phyloP scores from a whole-genome alignment of 1,140 invertebrate genomes.

The Tetranychus cinnabarinus region DNA sequence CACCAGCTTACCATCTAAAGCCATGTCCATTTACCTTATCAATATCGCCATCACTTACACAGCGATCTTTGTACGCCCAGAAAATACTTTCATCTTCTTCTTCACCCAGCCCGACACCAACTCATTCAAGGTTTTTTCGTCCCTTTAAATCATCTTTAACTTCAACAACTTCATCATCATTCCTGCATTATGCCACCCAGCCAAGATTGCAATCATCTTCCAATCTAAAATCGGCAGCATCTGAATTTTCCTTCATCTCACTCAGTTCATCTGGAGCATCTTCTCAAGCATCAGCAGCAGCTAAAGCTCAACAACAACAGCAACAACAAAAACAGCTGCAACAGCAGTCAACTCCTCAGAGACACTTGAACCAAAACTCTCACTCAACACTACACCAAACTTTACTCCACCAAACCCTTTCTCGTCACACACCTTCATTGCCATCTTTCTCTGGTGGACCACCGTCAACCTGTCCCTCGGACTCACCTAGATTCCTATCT shows the following conservation, averaged over 20 bases:
- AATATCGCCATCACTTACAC: conserved; percentile 11
- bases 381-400: too few relatives aligned
- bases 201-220: background rate
- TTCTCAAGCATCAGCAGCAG: background rate
- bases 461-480: background rate
- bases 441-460: too few relatives aligned
- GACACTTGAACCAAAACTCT: too few relatives aligned
- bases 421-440: too few relatives aligned
- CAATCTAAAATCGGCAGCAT: conserved; percentile 10
- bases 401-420: too few relatives aligned
- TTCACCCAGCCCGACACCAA: conserved; percentile 2
- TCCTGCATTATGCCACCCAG: background rate
- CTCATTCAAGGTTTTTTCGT: background rate
- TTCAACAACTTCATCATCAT: background rate
- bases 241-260: conserved; percentile 13
- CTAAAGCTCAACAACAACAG: too few relatives aligned
- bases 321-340: too few relatives aligned
- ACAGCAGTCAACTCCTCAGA: too few relatives aligned
- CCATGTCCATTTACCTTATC: conserved; percentile 8
- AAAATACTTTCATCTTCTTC: conserved; percentile 11
- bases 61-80: conserved; percentile 13
- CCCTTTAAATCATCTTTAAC: background rate
- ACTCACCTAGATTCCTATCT: background rate
- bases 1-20: background rate
- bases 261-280: background rate